Conservation (phyloP, 2,888 invertebrate species). For the Ochlodes sylvanus region DNA sequence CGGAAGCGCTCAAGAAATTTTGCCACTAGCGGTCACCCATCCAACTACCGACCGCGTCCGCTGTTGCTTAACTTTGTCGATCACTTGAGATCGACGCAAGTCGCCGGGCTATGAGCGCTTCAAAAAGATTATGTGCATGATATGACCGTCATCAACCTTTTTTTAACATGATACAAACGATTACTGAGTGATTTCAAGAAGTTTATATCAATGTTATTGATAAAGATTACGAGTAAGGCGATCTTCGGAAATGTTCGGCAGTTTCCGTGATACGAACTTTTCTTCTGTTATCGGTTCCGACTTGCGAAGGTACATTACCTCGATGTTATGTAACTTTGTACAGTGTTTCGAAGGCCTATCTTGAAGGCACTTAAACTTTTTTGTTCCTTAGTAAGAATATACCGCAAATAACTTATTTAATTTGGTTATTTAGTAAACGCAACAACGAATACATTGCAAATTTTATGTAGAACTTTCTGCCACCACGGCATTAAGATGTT, state of each 20-base stretch:
- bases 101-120: no score
- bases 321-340: conserved; percentile 31
- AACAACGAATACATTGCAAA: no score
- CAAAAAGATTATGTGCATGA: no score
- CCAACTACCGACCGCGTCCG: no score
- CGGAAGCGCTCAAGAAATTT: no score
- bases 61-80: conserved; percentile 18
- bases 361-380: neutral
- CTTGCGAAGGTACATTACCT: conserved; percentile 15
- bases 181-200: neutral
- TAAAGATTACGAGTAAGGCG: conserved; percentile 14
- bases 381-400: neutral
- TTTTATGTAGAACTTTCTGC: no score
- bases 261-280: conserved; percentile 28
- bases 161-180: neutral
- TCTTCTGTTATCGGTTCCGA: conserved; percentile 25
- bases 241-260: conserved; percentile 23
- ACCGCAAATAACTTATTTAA: neutral
- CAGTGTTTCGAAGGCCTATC: conserved; percentile 24
- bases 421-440: no score
- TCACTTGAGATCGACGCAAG: no score
- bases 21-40: no score
- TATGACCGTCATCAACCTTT: no score
- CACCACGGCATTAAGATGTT: no score
- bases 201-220: conserved; percentile 13